Conservation (phyloP, 2,888 invertebrate genomes). For the Plagiodera versicolora region DNA sequence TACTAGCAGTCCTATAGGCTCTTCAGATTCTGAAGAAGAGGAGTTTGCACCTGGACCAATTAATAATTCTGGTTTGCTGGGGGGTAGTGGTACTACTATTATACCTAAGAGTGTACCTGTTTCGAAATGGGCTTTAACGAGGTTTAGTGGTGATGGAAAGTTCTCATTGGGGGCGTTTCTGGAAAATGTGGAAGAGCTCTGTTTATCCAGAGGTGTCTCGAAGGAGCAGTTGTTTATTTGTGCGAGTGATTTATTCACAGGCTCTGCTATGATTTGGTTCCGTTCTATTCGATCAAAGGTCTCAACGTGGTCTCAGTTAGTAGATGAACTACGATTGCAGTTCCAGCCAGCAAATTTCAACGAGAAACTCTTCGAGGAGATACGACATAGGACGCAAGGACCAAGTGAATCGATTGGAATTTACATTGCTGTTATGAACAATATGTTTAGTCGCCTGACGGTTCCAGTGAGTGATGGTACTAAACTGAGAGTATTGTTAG, state of each 20-base stretch:
- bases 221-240: conserved; percentile 23
- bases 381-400: conserved; percentile 33
- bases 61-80: background rate
- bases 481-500: conserved; percentile 22
- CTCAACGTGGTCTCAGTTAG: conserved; percentile 4
- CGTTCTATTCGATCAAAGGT: conserved; percentile 4
- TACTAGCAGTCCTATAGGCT: background rate
- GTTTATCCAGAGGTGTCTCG: conserved; percentile 14
- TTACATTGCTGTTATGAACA: conserved; percentile 34
- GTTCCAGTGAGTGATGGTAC: conserved; percentile 15
- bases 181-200: conserved; percentile 19
- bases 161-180: conserved; percentile 21
- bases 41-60: background rate
- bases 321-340: conserved; percentile 6
- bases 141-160: conserved; percentile 15
- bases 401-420: conserved; percentile 31
- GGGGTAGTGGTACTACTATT: background rate
- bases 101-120: conserved; percentile 12
- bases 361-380: conserved; percentile 32
- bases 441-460: conserved; percentile 28
- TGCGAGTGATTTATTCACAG: conserved; percentile 23
- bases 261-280: conserved; percentile 16
- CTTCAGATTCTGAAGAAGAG: background rate
- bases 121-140: conserved; percentile 22
- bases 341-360: conserved; percentile 35